Evolutionary conservation across 2,113 vertebrate genomes (phyloP), one percentile per base, ranked within the genome.

Genomic region (Donacobius atricapilla): DNA sequence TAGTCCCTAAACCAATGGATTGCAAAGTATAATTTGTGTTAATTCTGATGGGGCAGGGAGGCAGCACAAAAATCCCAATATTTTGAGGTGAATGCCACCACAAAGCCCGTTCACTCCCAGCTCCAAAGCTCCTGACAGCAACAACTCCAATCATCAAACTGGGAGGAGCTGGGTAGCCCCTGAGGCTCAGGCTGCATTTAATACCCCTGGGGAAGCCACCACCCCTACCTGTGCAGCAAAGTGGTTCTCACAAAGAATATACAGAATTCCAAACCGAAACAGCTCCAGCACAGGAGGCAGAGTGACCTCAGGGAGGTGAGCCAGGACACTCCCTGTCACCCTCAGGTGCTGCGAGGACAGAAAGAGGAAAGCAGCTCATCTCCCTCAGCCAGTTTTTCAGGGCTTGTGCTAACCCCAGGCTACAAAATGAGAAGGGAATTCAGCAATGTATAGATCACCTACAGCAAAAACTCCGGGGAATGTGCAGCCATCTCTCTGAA

Each of bases 61-160:
- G 12, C 37, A 39, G 42, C 10, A 7, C 72, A 63, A 80, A 83
- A 47, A 1, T 2, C 2, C 22, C 1, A 15, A 0, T 75, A 28
- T 20, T 82, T 35, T 31, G 13, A 60, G 40, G 50, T 57, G 44
- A 86, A 16, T 10, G 37, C 42, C 54, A 65, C n/a, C 20, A 37
- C 61, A 22, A 4, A 27, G 8, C 16, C 61, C 50, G 54, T 25
- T 87, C n/a, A 2, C 48, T 37, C 10, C 11, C 35, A 76, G 39
- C 28, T 75, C 20, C 69, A 78, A 79, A 83, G 24, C 37, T 21
- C 20, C 19, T 42, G 8, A 23, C 68, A 65, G 60, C 19, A 56
- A 30, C 8, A 2, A 18, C 39, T 63, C 60, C 50, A 50, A 0
- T 7, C n/a, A 35, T 12, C n/a, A 3, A 50, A 63, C 21, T 23